These are phyloP conservation scores for Scrobipalpa costella DNA, from an alignment of 2,888 invertebrate species.

Conservation along the genomic window DNA sequence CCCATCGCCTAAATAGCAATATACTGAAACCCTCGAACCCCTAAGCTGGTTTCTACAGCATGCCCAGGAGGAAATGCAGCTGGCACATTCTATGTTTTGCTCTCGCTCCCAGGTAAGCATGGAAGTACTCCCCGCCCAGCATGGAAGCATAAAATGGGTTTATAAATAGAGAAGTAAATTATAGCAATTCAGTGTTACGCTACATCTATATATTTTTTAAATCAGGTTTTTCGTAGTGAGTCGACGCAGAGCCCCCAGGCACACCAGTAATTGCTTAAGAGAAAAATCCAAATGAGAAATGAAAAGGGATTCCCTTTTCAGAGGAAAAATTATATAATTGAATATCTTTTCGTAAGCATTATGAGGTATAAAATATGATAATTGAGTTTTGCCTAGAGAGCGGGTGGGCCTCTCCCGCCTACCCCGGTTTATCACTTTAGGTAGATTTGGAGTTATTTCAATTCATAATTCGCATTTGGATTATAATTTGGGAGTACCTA, in stretches of 20 bases:
- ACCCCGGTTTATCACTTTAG: constrained; percentile 31
- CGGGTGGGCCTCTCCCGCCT: constrained; percentile 45
- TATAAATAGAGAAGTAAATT: neutral
- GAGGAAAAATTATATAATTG: constrained; percentile 80
- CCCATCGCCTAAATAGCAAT: no score
- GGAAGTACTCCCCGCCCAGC: no score
- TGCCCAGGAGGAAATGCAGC: no score
- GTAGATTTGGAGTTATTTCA: constrained; percentile 27
- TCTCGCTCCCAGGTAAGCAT: no score
- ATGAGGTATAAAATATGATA: constrained; percentile 82
- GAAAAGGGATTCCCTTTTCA: constrained; percentile 79
- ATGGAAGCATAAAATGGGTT: no score
- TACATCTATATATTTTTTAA: neutral
- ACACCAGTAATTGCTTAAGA: constrained; percentile 77
- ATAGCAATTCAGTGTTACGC: neutral
- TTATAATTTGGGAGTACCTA: constrained; percentile 20
- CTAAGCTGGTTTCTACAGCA: no score
- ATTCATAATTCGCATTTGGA: constrained; percentile 24
- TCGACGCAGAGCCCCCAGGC: constrained; percentile 54
- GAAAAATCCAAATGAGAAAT: constrained; percentile 82
- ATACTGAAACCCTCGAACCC: no score
- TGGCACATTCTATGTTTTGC: no score
- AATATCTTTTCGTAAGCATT: constrained; percentile 80
- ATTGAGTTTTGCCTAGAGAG: constrained; percentile 74
- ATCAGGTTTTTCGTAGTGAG: neutral